Evolutionary conservation across 2,113 vertebrate species (phyloP).

Genomic region (Petromus typicus): DNA sequence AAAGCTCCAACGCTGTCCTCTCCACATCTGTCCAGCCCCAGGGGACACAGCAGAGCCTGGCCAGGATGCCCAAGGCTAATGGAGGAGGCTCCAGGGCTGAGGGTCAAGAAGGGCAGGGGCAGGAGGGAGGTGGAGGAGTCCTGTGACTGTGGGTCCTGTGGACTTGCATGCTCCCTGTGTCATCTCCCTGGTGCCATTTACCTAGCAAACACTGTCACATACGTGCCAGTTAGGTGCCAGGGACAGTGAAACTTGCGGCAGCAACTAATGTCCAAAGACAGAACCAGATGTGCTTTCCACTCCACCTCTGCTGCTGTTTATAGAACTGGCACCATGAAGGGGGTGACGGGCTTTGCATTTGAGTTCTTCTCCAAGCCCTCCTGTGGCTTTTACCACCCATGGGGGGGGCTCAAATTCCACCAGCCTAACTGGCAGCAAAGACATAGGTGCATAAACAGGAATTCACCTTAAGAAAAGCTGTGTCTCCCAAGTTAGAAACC

Average conservation of each 20-base stretch:
- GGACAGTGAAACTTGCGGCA: too few relatives aligned
- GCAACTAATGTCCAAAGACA: not conserved
- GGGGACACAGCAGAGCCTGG: not conserved
- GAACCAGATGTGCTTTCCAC: not conserved
- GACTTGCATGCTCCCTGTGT: not conserved
- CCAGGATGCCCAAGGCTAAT: fast-evolving
- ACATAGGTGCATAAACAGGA: not conserved
- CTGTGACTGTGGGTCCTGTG: not conserved
- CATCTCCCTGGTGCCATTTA: fast-evolving
- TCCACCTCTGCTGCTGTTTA: not conserved
- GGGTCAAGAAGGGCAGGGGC: not conserved
- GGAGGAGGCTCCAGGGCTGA: not conserved
- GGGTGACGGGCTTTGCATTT: not conserved
- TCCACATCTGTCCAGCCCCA: not conserved
- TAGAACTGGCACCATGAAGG: not conserved
- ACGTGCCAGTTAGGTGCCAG: too few relatives aligned
- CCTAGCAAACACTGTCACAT: not conserved
- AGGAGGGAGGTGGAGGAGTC: fast-evolving
- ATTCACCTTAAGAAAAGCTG: constrained; percentile 31
- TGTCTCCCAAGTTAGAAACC: constrained; percentile 53
- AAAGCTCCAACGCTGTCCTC: not conserved
- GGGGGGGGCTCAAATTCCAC: not conserved
- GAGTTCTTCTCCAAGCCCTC: not conserved
- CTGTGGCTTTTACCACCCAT: not conserved
- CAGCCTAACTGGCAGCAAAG: not conserved